A percentile compares a stretch with the other conserved stretches of the same genome.
These are phyloP conservation scores for Choristoneura fumiferana DNA, from an alignment of 1,140 invertebrate genomes.

Conservation along the genomic window DNA sequence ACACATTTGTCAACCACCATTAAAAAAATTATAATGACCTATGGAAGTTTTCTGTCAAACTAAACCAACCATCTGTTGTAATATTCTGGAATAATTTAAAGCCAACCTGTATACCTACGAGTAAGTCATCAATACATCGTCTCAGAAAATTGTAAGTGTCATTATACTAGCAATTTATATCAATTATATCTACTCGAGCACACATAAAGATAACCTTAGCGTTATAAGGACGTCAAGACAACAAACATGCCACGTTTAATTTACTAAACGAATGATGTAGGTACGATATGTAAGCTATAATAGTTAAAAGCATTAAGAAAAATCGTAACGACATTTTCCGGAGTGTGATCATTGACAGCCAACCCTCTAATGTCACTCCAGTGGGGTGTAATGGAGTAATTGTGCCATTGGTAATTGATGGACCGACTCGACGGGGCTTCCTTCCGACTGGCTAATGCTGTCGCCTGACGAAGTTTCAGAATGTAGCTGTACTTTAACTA, in stretches of 20 bases:
- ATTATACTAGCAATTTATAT: conserved; percentile 1
- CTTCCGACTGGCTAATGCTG: conserved; percentile 46
- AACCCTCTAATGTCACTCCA: conserved; percentile 27
- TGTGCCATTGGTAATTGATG: conserved; percentile 55
- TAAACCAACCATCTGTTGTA: too few species aligned
- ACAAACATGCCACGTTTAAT: too few species aligned
- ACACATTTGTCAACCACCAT: too few species aligned
- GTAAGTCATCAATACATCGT: not conserved
- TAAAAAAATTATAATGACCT: too few species aligned
- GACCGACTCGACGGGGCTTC: conserved; percentile 33
- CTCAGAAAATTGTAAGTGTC: not conserved
- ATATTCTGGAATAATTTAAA: too few species aligned
- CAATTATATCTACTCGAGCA: not conserved
- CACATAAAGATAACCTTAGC: conserved; percentile 3
- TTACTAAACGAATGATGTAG: too few species aligned
- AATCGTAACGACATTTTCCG: conserved; percentile 46
- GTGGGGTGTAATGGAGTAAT: conserved; percentile 52
- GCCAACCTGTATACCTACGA: too few species aligned
- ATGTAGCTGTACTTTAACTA: conserved; percentile 1
- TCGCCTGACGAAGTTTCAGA: conserved; percentile 14
- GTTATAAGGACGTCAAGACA: not conserved
- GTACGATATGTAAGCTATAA: not conserved
- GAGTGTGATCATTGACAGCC: conserved; percentile 29
- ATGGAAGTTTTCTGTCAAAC: too few species aligned
- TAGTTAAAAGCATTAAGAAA: conserved; percentile 15